Evolutionary conservation across 2,797 vertebrate species (phyloP).

Genomic region (Enteromius trimaculatus): DNA sequence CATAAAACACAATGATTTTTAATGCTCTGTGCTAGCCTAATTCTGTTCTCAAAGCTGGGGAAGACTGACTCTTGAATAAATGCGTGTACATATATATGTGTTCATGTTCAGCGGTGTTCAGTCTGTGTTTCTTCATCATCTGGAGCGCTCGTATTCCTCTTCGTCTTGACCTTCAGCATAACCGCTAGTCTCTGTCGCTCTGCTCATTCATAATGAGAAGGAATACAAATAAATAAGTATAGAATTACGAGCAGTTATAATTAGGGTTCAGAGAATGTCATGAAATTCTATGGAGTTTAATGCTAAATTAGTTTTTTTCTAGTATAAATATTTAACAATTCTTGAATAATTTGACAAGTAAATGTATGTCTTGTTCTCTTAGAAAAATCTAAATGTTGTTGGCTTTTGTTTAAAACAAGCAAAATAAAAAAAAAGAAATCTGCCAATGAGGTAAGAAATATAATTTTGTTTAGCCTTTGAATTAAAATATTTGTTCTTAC

Average conservation of each 20-base stretch:
- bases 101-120: neutral
- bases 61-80: neutral
- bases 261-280: neutral
- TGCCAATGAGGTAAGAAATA: too few species aligned
- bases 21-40: neutral
- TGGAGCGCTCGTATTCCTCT: neutral
- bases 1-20: neutral
- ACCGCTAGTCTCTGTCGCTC: neutral
- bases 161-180: neutral
- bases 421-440: too few species aligned
- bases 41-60: neutral
- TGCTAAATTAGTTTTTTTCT: too few species aligned
- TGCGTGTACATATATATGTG: neutral
- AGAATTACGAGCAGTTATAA: neutral
- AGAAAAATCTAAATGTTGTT: too few species aligned
- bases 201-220: neutral
- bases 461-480: too few species aligned
- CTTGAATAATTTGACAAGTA: too few species aligned
- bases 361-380: too few species aligned
- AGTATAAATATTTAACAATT: too few species aligned
- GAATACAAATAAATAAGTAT: neutral
- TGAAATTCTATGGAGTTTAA: neutral
- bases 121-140: conserved; percentile 2
- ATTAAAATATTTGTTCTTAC: too few species aligned
- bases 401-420: too few species aligned